Evolutionary conservation across 2,113 vertebrate species (phyloP).

Genomic region (Numida meleagris): DNA sequence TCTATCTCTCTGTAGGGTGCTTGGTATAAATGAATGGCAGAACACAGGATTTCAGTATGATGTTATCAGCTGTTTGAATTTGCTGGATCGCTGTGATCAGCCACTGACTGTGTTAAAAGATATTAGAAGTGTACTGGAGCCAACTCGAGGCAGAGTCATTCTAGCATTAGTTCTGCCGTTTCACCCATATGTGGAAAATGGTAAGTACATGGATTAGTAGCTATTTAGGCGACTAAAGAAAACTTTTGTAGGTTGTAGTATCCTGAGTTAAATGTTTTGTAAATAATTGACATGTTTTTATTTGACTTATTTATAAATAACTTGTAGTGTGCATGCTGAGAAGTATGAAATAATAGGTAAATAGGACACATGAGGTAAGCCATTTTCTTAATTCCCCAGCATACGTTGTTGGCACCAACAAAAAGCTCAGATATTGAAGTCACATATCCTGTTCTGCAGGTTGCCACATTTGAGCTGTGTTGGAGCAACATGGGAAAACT

Average conservation of each 20-base stretch:
- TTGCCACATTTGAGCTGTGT: neutral
- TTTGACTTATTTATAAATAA: neutral
- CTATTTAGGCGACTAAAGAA: neutral
- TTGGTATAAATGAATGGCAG: slow-evolving; percentile 94
- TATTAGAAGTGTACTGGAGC: slow-evolving; percentile 88
- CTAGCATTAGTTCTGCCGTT: slow-evolving; percentile 94
- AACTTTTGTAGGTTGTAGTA: neutral
- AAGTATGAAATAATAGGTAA: neutral
- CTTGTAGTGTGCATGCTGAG: neutral
- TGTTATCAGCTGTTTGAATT: slow-evolving; percentile 96
- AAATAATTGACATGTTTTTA: neutral
- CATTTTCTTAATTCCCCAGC: neutral
- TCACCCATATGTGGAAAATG: slow-evolving; percentile 93
- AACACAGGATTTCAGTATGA: slow-evolving; percentile 91
- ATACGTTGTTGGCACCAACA: neutral
- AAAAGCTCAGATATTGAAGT: neutral
- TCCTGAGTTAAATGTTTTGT: neutral
- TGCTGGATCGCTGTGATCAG: slow-evolving; percentile 94
- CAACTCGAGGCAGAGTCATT: slow-evolving; percentile 88
- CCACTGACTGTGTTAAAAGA: slow-evolving; percentile 89
- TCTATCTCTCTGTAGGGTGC: slow-evolving; percentile 77
- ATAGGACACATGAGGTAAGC: neutral
- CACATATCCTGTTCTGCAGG: neutral
- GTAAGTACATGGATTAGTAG: slow-evolving; percentile 77
- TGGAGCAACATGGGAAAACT: neutral